Evolutionary conservation across 2,797 vertebrate species (phyloP).

Genomic region (Melanotaenia boesemani): DNA sequence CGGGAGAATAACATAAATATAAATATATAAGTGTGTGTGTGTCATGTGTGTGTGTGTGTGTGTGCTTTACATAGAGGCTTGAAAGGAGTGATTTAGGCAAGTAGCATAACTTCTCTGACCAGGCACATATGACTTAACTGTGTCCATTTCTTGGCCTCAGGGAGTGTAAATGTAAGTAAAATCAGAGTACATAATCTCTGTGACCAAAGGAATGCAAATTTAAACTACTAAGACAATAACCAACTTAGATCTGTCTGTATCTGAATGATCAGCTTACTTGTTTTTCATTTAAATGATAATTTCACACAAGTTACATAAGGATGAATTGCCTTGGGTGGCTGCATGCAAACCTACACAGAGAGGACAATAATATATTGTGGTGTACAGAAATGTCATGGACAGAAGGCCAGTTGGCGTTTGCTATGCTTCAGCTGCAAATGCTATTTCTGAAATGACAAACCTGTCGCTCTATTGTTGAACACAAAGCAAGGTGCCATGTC

Average conservation of each 20-base stretch:
- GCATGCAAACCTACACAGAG: not conserved
- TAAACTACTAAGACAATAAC: not conserved
- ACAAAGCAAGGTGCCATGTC: slow-evolving; percentile 20
- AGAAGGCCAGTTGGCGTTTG: slow-evolving; percentile 25
- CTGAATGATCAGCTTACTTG: not conserved
- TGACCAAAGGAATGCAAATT: not conserved
- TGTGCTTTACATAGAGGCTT: not conserved
- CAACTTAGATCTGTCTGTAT: not conserved
- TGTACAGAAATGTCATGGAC: slow-evolving; percentile 53
- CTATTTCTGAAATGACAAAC: slow-evolving; percentile 67
- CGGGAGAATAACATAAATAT: not conserved
- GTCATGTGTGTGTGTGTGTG: too few species aligned
- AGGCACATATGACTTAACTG: too few species aligned
- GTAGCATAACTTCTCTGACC: not conserved
- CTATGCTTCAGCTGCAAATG: slow-evolving; percentile 32
- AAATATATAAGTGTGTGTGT: too few species aligned
- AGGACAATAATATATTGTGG: slow-evolving; percentile 47
- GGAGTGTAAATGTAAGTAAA: not conserved
- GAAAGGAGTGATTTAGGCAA: not conserved
- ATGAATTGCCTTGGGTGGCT: not conserved
- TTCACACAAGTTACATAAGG: not conserved
- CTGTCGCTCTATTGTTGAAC: slow-evolving; percentile 44
- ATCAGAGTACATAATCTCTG: not conserved
- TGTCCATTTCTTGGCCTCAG: not conserved
- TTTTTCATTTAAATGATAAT: not conserved